phyloP scores from a whole-genome alignment of 92 coral and sea anemone genomes.

The Ricordea florida region DNA sequence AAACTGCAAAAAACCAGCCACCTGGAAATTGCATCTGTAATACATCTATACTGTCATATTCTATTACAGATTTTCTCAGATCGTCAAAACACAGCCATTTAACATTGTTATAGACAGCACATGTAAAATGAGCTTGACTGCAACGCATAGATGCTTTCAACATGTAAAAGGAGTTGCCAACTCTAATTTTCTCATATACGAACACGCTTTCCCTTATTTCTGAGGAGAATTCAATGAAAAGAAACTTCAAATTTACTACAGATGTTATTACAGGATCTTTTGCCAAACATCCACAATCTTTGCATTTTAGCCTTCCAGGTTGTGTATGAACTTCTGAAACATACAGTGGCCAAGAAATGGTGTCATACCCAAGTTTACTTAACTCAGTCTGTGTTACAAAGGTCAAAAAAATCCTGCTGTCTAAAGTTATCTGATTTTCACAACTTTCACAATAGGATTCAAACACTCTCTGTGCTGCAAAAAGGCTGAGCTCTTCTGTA shows the following conservation, averaged over 20 bases:
- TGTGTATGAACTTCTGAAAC: neutral
- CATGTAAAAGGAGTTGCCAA: neutral
- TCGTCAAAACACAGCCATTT: too few relatives aligned
- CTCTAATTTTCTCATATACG: slow-evolving; percentile 7
- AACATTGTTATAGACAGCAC: neutral
- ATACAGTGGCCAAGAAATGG: slow-evolving; percentile 25
- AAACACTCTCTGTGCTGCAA: too few relatives aligned
- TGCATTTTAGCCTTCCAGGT: slow-evolving; percentile 9
- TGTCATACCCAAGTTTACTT: neutral
- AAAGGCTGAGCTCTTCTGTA: too few relatives aligned
- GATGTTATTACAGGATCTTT: neutral
- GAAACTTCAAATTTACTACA: neutral
- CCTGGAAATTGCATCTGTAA: too few relatives aligned
- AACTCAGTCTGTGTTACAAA: slow-evolving; percentile 23
- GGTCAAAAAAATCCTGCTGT: slow-evolving; percentile 3
- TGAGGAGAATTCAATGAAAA: slow-evolving; percentile 6
- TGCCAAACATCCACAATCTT: slow-evolving; percentile 3
- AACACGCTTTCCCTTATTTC: neutral
- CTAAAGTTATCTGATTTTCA: neutral
- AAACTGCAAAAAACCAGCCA: too few relatives aligned
- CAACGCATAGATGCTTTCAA: slow-evolving; percentile 13
- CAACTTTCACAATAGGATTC: too few relatives aligned
- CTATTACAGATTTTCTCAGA: too few relatives aligned
- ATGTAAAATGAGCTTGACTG: slow-evolving; percentile 8
- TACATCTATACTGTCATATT: too few relatives aligned